Base-by-base conservation (phyloP, 2,113 vertebrate species). In the Neoarius graeffei region DNA sequence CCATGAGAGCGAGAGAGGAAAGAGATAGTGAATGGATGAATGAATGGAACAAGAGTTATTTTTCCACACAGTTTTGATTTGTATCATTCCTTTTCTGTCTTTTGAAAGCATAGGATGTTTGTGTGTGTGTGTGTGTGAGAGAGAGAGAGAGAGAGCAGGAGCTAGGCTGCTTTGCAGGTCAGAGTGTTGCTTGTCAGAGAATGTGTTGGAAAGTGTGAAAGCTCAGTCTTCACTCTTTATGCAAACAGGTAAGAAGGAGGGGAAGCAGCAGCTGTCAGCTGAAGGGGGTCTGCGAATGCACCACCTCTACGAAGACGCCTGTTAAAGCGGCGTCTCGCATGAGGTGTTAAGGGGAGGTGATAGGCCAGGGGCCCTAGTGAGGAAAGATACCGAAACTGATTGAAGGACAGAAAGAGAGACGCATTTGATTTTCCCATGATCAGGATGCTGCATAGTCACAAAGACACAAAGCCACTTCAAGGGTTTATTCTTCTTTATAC, bases 311-410 rank as follows among this genome's bases (percentile, higher is more conserved):
- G 87, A 91, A 89, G 79, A 79, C 83, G 83, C 86, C 86, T 71
- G 79, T 90, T 90, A 90, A 90, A 89, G 56, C 87, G 67, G n/a
- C 48, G 88, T 90, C 88, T 91, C 90, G 86, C 90, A 87, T 85
- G 88, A 91, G 86, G 90, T 91, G 90, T 89, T 91, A 91, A 89
- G 86, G 90, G 89, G 88, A 87, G 91, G 82, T 88, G 89, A 80
- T 50, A 73, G 74, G n/a, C 69, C 85, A 88, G 85, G 71, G 87
- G 60, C 81, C 87, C 71, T n/a, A 57, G 81, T 77, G 86, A 54
- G 73, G 71, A 73, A 84, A 73, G 89, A 66, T 60, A 85, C 79
- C 88, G 50, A 57, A 69, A 67, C 80, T n/a, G 42, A 74, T 87
- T 89, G 69, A 91, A 89, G 74, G 48, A 83, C 42, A 62, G 20